phyloP scores from a whole-genome alignment of 2,113 vertebrate species.

The Ellobius talpinus region DNA sequence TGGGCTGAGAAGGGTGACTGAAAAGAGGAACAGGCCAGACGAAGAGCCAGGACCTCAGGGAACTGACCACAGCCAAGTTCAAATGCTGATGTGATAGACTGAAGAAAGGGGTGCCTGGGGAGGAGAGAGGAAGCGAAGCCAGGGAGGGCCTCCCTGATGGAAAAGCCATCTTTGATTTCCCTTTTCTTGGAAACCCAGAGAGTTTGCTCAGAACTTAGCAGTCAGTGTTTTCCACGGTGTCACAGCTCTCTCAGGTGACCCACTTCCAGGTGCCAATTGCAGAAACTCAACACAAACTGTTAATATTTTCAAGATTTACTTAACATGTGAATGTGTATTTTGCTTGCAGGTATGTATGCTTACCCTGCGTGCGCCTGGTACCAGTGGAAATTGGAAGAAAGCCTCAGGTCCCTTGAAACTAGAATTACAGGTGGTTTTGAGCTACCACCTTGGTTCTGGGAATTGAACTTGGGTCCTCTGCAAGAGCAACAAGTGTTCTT shows the following conservation, averaged over 20 bases:
- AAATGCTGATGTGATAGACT: neutral
- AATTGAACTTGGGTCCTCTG: neutral
- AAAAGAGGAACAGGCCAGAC: neutral
- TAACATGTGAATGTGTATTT: neutral
- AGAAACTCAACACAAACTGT: neutral
- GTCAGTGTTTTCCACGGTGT: rapidly evolving
- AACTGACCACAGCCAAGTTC: neutral
- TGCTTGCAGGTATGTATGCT: neutral
- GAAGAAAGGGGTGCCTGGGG: neutral
- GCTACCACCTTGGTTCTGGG: neutral
- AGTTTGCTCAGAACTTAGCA: neutral
- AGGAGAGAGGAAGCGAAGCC: neutral
- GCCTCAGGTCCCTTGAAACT: neutral
- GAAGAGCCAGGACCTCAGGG: neutral
- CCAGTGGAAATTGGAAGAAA: neutral
- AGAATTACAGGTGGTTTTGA: neutral
- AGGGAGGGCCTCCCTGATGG: neutral
- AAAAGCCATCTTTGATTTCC: neutral
- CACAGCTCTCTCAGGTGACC: neutral
- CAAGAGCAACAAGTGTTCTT: neutral
- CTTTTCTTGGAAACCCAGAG: neutral
- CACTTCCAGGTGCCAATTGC: neutral
- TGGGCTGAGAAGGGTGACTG: neutral
- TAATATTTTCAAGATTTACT: neutral
- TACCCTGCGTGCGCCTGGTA: neutral